Conservation (phyloP, 2,113 vertebrate species). For the Tautogolabrus adspersus region DNA sequence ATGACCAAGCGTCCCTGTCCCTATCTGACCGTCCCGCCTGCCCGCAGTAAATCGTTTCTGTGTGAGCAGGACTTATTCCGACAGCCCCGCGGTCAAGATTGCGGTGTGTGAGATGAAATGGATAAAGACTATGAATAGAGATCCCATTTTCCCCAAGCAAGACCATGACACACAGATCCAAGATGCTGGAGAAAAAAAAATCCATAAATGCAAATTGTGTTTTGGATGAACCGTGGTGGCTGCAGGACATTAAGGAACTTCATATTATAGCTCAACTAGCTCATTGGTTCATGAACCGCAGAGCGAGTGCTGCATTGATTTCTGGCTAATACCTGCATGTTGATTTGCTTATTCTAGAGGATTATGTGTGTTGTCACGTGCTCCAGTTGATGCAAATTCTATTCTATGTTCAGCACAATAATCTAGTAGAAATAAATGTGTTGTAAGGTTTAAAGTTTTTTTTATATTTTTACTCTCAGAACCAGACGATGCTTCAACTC, state of each 20-base stretch:
- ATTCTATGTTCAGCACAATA: slow-evolving; percentile 23
- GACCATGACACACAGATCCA: slow-evolving; percentile 61
- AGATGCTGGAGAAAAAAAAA: slow-evolving; percentile 60
- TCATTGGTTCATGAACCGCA: slow-evolving; percentile 50
- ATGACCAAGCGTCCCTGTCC: neutral
- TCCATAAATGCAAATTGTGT: slow-evolving; percentile 79
- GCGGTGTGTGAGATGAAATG: slow-evolving; percentile 60
- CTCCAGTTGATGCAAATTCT: slow-evolving; percentile 39
- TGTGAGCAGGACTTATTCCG: slow-evolving; percentile 38
- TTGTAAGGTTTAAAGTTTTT: neutral
- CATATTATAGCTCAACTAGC: slow-evolving; percentile 53
- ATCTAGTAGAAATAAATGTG: neutral
- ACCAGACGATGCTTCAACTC: too few relatives aligned
- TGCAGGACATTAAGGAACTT: slow-evolving; percentile 71
- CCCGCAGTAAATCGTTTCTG: slow-evolving; percentile 19
- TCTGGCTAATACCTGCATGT: slow-evolving; percentile 49
- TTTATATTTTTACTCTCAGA: slow-evolving; percentile 14
- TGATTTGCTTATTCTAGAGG: slow-evolving; percentile 56
- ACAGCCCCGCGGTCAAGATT: slow-evolving; percentile 49
- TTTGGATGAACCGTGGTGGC: slow-evolving; percentile 53
- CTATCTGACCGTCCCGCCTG: slow-evolving; percentile 5
- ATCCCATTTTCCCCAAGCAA: slow-evolving; percentile 60
- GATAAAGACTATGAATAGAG: slow-evolving; percentile 71
- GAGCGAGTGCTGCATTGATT: slow-evolving; percentile 70
- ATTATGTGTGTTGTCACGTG: slow-evolving; percentile 17